Base-by-base conservation (phyloP, 2,113 vertebrate genomes). In the Opisthocomus hoazin region DNA sequence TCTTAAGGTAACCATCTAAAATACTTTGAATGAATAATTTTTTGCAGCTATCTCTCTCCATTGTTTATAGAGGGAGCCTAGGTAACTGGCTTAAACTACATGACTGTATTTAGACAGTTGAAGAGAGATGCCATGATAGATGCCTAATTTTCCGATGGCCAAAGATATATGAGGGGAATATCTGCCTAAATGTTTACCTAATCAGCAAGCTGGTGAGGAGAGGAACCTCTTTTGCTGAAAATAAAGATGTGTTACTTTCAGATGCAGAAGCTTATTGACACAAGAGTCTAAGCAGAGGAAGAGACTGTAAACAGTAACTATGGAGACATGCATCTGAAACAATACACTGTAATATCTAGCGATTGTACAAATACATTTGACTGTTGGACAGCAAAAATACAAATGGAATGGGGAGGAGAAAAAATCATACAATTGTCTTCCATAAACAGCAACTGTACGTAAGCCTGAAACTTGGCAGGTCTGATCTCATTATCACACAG, bases 1-100 rank as follows among this genome's bases (percentile, higher is more conserved):
- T 89, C 73, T 65, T 86, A 93, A 94, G 80, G 90, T 88, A 95
- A 92, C 68, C 56, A 43, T 81, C 83, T 95, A 88, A 92, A 96
- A 89, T 93, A 89, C 90, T 94, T 71, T 41, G 69, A 92, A 90
- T 95, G 87, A 94, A 93, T 96, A 58, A 82, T 78, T 17, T 80
- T 85, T 81, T 92, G 73, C 77, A 89, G 56, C 32, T 65, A 1
- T 76, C 66, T 87, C 9, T 81, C 56, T 89, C 68, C 19, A 29
- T 75, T 95, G 73, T 94, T 94, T 92, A 56, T 57, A 89, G 24
- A 87, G 37, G 64, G 36, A 94, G 73, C 46, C 84, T 91, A 87
- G 91, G 94, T 89, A 95, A 94, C 95, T 2, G 2, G 9, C 51
- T 89, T 82, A 66, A 51, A 57, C 51, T 95, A 27, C 0, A 0